Conservation (phyloP, 2,113 vertebrate genomes). For the Corythoichthys intestinalis region DNA sequence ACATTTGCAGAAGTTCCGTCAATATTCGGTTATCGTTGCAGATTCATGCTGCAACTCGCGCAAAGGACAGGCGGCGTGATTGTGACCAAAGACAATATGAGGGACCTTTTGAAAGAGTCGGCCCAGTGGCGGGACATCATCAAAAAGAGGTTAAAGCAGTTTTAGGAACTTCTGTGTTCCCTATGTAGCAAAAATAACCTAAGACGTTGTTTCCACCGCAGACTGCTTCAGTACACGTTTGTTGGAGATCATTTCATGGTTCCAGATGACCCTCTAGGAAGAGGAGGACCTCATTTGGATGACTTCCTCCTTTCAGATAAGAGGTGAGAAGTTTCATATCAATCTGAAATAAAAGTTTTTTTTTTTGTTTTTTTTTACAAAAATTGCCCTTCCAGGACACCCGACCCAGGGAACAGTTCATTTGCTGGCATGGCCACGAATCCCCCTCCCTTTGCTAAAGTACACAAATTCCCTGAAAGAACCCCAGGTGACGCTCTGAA, state of each 20-base stretch:
- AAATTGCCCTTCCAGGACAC: conserved; percentile 33
- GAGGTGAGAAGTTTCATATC: conserved; percentile 41
- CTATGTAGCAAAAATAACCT: too few relatives aligned
- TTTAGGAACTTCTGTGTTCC: too few relatives aligned
- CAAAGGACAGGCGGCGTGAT: conserved; percentile 80
- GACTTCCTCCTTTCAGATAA: conserved; percentile 75
- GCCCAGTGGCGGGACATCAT: conserved; percentile 80
- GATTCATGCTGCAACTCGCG: conserved; percentile 81
- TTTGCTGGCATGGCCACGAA: conserved; percentile 44
- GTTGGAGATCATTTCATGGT: conserved; percentile 88
- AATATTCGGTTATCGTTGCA: conserved; percentile 32
- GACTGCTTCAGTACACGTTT: conserved; percentile 85
- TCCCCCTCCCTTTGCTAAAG: conserved; percentile 34
- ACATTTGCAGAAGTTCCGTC: not conserved
- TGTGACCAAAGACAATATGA: conserved; percentile 86
- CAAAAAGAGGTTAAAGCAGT: conserved; percentile 75
- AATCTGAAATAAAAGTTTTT: not conserved
- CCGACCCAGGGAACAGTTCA: conserved; percentile 53
- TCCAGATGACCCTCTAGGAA: conserved; percentile 84
- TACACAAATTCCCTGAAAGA: conserved; percentile 59
- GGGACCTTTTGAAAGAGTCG: conserved; percentile 82
- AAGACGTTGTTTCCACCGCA: conserved; percentile 29
- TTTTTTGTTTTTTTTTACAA: too few relatives aligned
- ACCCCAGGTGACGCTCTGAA: conserved; percentile 16
- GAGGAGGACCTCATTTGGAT: conserved; percentile 80